Conservation (phyloP, 2,113 vertebrate genomes). For the Clupea harengus region DNA sequence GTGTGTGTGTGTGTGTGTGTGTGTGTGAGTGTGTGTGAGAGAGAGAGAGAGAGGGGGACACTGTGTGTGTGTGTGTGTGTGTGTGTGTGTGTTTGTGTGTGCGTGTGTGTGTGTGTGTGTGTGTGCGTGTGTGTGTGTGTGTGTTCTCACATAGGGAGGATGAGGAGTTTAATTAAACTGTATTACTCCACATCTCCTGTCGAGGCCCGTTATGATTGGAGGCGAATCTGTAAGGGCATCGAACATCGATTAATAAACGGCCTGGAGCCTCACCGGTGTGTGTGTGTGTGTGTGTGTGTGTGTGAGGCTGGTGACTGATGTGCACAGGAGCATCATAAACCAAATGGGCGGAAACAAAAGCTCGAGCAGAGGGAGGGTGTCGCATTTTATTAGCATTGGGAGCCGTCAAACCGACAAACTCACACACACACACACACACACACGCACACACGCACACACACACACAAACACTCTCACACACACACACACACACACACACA, state of each 20-base stretch:
- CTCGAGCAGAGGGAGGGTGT: slow-evolving; percentile 23
- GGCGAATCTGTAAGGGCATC: slow-evolving; percentile 64
- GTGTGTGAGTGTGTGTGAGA: neutral
- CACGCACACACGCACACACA: too few species aligned
- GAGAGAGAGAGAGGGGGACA: too few species aligned
- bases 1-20: neutral
- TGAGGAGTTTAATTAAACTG: slow-evolving; percentile 63
- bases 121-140: neutral
- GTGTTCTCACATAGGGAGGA: slow-evolving; percentile 55
- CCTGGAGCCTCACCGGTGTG: slow-evolving; percentile 9
- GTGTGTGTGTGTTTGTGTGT: neutral
- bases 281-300: too few species aligned
- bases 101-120: neutral
- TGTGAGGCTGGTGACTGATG: slow-evolving; percentile 23
- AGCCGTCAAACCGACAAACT: too few species aligned
- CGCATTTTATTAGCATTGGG: slow-evolving; percentile 30
- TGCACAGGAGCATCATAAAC: slow-evolving; percentile 44
- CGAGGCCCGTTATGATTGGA: slow-evolving; percentile 66
- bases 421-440: neutral
- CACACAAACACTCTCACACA: too few species aligned
- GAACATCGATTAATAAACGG: slow-evolving; percentile 61
- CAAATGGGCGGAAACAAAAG: slow-evolving; percentile 44
- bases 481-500: too few species aligned
- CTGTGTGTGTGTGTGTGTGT: neutral
- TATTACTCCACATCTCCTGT: slow-evolving; percentile 66